Conservation (phyloP, 2,888 invertebrate genomes). For the Pandemis cinnamomeana region DNA sequence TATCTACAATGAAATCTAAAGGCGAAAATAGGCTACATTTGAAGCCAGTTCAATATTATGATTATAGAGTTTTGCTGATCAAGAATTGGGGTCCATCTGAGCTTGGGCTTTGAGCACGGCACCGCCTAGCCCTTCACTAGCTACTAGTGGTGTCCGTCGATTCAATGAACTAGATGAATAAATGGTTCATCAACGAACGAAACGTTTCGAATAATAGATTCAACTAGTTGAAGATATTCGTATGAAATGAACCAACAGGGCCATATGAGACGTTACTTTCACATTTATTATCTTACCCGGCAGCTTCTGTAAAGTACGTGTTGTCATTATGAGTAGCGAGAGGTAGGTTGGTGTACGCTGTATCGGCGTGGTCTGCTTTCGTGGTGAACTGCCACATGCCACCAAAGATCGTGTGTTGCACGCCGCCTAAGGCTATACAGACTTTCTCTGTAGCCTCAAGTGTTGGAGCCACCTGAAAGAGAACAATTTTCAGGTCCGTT, state of each 20-base stretch:
- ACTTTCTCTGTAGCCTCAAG: slow-evolving; percentile 81
- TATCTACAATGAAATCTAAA: too few relatives aligned
- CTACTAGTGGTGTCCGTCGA: too few relatives aligned
- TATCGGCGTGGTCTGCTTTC: slow-evolving; percentile 86
- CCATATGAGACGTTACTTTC: neutral
- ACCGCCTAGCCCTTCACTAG: too few relatives aligned
- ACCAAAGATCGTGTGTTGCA: slow-evolving; percentile 89
- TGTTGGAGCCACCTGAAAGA: slow-evolving; percentile 74
- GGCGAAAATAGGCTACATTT: too few relatives aligned
- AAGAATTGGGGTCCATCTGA: too few relatives aligned
- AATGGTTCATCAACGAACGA: neutral
- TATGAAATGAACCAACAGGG: too few relatives aligned
- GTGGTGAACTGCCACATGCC: slow-evolving; percentile 89
- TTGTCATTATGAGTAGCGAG: slow-evolving; percentile 91
- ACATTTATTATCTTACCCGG: slow-evolving; percentile 81
- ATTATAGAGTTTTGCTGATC: too few relatives aligned
- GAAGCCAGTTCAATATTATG: too few relatives aligned
- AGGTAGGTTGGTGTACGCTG: slow-evolving; percentile 88
- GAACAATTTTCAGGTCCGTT: neutral
- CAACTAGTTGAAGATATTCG: too few relatives aligned
- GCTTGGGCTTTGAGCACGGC: too few relatives aligned
- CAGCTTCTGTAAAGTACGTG: slow-evolving; percentile 90
- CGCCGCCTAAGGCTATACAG: slow-evolving; percentile 84
- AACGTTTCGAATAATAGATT: too few relatives aligned
- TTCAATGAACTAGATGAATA: neutral